phyloP scores from a whole-genome alignment of 1,140 invertebrate species.

The Aphis craccivora region DNA sequence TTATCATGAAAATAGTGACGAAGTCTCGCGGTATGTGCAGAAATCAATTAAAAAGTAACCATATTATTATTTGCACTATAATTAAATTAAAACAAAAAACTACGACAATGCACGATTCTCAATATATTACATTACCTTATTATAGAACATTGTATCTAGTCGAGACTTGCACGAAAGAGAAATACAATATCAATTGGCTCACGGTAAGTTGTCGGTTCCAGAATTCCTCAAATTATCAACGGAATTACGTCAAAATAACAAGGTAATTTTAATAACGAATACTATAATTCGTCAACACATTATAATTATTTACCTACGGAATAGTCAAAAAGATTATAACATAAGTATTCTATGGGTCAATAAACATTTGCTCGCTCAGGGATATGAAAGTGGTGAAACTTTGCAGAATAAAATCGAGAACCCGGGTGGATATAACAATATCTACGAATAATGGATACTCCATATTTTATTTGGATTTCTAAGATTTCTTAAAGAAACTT shows the following conservation, averaged over 20 bases:
- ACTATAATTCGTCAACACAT: neutral
- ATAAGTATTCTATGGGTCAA: neutral
- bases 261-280: neutral
- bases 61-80: neutral
- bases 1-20: neutral
- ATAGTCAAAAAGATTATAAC: neutral
- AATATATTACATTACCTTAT: neutral
- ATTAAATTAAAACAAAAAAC: neutral
- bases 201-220: neutral
- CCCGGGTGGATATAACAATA: too few species aligned
- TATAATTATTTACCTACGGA: neutral
- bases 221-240: neutral
- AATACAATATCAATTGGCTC: neutral
- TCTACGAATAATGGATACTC: too few species aligned
- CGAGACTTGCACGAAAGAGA: neutral
- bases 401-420: too few species aligned
- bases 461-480: too few species aligned
- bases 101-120: rapidly evolving
- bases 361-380: neutral
- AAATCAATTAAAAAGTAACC: neutral
- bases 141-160: neutral
- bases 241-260: neutral
- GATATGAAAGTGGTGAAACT: neutral
- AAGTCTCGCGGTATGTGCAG: rapidly evolving
- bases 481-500: neutral